Conservation (phyloP, 2,113 vertebrate species). For the Xyrauchen texanus region DNA sequence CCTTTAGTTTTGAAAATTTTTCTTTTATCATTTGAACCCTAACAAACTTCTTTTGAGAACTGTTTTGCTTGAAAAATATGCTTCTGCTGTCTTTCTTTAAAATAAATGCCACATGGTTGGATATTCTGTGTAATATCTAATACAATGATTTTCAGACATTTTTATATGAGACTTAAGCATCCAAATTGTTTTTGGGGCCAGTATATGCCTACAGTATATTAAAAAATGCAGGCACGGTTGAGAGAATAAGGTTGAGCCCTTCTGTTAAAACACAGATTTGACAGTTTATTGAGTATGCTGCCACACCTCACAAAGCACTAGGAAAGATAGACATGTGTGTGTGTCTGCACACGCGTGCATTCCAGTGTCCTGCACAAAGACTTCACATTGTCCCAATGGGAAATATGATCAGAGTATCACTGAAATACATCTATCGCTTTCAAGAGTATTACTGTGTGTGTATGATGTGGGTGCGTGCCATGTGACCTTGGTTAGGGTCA, state of each 20-base stretch:
- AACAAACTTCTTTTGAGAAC: too few species aligned
- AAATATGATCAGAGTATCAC: constrained; percentile 70
- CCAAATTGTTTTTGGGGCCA: too few species aligned
- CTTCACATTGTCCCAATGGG: constrained; percentile 73
- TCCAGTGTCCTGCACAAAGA: constrained; percentile 71
- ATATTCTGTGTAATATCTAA: too few species aligned
- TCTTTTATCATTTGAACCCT: too few species aligned
- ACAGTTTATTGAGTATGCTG: constrained; percentile 41
- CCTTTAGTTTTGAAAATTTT: too few species aligned
- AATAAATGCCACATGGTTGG: too few species aligned
- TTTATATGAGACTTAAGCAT: too few species aligned
- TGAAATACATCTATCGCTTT: constrained; percentile 64
- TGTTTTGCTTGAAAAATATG: too few species aligned
- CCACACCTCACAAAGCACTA: constrained; percentile 45
- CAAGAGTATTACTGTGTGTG: constrained; percentile 47
- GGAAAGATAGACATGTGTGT: constrained; percentile 17
- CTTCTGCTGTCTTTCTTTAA: too few species aligned
- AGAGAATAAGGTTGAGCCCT: constrained; percentile 23
- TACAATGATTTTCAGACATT: too few species aligned
- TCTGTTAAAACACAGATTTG: constrained; percentile 43
- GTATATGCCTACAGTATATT: too few species aligned
- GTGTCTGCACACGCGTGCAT: not conserved
- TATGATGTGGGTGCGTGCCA: constrained; percentile 47
- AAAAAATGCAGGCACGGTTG: too few species aligned
- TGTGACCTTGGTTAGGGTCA: constrained; percentile 72